Evolutionary conservation across 2,888 invertebrate genomes (phyloP), one percentile per base, ranked within the genome.

Genomic region (Diplazon laetatorius): DNA sequence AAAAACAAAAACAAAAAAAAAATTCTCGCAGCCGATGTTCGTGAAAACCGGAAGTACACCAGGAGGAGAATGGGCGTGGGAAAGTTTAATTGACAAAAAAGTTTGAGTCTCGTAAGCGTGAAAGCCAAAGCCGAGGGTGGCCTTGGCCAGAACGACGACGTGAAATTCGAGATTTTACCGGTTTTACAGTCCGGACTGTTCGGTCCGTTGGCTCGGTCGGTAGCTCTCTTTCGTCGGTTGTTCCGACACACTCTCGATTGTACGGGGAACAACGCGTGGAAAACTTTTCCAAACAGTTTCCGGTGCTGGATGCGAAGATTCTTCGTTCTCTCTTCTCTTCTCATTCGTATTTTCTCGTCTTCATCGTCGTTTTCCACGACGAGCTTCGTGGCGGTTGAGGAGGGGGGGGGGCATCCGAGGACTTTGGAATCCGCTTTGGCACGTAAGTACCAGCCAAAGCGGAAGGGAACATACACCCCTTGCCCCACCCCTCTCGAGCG

Each of bases 61-160:
- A n/a, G n/a, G n/a, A n/a, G n/a, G n/a, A n/a, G n/a, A n/a, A 30
- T 6, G 18, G 8, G 20, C 44, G 37, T 42, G 71, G 16, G 50
- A 72, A 76, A 70, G 62, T 76, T 76, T 76, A 72, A 76, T 76
- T 72, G 66, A 76, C 66, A 14, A 71, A 62, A 71, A 72, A 48
- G 6, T 2, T 30, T 48, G 55, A 65, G 65, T 65, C 70, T 18
- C 30, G 63, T 63, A 59, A 76, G 57, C 70, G 30, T 30, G 30
- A 30, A 30, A 30, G 30, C 70, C 57, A 65, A 70, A 63, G 57
- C 37, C 55, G 75, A 63, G 25, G 46, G 25, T 39, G 16, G 37
- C 22, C 46, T 46, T 25, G 52, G n/a, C n/a, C n/a, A 50, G 52
- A 52, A 59, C 22, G 39, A 25, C 35, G 20, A 35, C n/a, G 42